These are phyloP conservation scores for Hemicrepidius hirtus DNA, from an alignment of 2,888 invertebrate genomes.

Conservation along the genomic window DNA sequence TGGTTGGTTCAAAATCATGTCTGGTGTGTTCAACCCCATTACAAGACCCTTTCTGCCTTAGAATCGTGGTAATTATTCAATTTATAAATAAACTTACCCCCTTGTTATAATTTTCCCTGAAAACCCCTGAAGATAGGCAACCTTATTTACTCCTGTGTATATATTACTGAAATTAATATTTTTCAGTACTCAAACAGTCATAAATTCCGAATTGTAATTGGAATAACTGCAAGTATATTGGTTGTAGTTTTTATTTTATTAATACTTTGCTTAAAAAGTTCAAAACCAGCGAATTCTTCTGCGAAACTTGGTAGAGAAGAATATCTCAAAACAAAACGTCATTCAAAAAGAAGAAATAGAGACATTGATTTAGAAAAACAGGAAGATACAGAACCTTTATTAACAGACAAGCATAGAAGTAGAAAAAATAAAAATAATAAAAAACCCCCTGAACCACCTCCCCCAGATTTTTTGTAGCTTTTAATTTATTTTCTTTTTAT, in stretches of 20 bases:
- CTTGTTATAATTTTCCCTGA: too few relatives aligned
- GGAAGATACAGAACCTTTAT: slow-evolving; percentile 44
- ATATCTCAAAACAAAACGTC: slow-evolving; percentile 25
- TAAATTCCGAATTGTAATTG: slow-evolving; percentile 43
- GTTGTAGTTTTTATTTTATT: slow-evolving; percentile 37
- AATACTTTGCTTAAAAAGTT: slow-evolving; percentile 25
- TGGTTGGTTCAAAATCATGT: slow-evolving; percentile 67
- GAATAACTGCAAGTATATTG: slow-evolving; percentile 33
- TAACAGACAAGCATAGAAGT: slow-evolving; percentile 35
- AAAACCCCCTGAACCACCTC: slow-evolving; percentile 59
- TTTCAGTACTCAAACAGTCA: slow-evolving; percentile 49
- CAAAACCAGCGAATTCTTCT: slow-evolving; percentile 3
- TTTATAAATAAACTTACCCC: too few relatives aligned
- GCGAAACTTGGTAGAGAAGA: slow-evolving; percentile 7
- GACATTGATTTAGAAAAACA: slow-evolving; percentile 55
- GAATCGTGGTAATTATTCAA: slow-evolving; percentile 41
- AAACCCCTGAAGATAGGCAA: too few relatives aligned
- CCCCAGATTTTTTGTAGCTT: slow-evolving; percentile 59
- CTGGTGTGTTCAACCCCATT: slow-evolving; percentile 67
- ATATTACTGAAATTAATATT: background rate
- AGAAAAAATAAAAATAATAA: slow-evolving; percentile 27
- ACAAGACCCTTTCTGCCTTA: slow-evolving; percentile 61
- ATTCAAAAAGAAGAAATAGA: slow-evolving; percentile 31
- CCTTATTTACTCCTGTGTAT: too few relatives aligned
- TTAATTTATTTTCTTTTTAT: slow-evolving; percentile 36